Evolutionary conservation across 23 tunicate genomes (phyloP), one percentile per base, ranked within the genome.

Genomic region (Clavelina lepadiformis): DNA sequence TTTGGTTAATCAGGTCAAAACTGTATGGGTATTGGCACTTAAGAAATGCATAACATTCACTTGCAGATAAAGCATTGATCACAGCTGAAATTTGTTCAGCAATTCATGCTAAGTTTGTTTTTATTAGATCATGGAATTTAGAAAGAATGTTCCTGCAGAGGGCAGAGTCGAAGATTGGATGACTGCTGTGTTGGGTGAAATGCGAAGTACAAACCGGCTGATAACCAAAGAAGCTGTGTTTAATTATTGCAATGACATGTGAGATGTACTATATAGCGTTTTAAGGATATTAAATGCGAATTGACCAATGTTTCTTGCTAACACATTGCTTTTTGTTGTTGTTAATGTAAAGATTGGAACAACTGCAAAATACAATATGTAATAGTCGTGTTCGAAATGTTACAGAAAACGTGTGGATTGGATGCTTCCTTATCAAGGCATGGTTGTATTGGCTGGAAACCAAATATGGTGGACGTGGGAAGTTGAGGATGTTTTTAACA

Each of bases 131-230:
- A 93, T 93, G 98, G 76, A 85, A 38, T 93, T 93, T 59, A 55
- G 27, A 35, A 93, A 73, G 35, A 57, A 79, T 50, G 80, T 93
- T 33, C 85, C 88, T 18, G 98, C 98, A 7, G 98, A 93, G 46
- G 98, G 98, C n/a, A 78, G 98, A 69, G 99, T 94, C 3, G 99
- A 94, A 73, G 99, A 94, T 36, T 94, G 99, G 99, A 86, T 94
- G 95, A 86, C 95, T 18, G 68, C 81, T 27, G 99, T 94, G 37
- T 66, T 86, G 22, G 57, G 63, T 25, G 96, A 86, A 44, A 94
- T 94, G 99, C 76, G 99, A 61, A 79, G 79, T 41, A 93, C 94
- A n/a, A 93, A 93, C 70, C 67, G 98, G 31, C 76, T 67, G 28
- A 86, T 93, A 64, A 93, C 98, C 3, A 93, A 93, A 32, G 91